Conservation (phyloP, 1,140 invertebrate species). For the Lepeophtheirus salmonis region DNA sequence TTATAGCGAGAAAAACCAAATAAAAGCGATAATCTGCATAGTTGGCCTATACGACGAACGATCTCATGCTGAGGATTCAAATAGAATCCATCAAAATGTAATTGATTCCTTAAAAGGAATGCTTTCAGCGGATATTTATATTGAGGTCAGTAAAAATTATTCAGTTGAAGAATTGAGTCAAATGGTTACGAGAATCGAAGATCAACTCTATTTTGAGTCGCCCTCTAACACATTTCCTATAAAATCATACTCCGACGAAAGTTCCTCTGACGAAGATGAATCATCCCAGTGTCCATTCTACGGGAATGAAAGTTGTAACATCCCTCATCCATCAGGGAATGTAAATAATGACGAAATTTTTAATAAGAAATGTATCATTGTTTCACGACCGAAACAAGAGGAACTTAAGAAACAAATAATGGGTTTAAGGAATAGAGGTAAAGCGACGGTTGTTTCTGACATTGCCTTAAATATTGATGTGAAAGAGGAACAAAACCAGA, state of each 20-base stretch:
- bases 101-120: not conserved
- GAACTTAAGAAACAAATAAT: not conserved
- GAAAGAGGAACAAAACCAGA: not conserved
- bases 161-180: not conserved
- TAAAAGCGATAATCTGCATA: not conserved
- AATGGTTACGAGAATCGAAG: not conserved
- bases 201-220: not conserved
- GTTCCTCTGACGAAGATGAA: not conserved
- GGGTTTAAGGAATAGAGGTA: not conserved
- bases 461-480: not conserved
- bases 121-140: not conserved
- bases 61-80: too few relatives aligned
- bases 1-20: not conserved
- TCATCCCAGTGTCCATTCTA: not conserved
- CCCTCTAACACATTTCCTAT: too few relatives aligned
- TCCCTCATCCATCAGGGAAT: too few relatives aligned
- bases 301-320: too few relatives aligned
- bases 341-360: too few relatives aligned
- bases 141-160: not conserved
- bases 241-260: too few relatives aligned
- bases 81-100: not conserved
- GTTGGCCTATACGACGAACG: not conserved
- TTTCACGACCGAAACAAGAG: too few relatives aligned
- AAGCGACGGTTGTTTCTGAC: too few relatives aligned
- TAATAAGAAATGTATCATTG: too few relatives aligned